A percentile compares a stretch with the other conserved stretches of the same genome.
Evolutionary conservation across 1,140 invertebrate genomes (phyloP).

Genomic region (Notospermus geniculatus): DNA sequence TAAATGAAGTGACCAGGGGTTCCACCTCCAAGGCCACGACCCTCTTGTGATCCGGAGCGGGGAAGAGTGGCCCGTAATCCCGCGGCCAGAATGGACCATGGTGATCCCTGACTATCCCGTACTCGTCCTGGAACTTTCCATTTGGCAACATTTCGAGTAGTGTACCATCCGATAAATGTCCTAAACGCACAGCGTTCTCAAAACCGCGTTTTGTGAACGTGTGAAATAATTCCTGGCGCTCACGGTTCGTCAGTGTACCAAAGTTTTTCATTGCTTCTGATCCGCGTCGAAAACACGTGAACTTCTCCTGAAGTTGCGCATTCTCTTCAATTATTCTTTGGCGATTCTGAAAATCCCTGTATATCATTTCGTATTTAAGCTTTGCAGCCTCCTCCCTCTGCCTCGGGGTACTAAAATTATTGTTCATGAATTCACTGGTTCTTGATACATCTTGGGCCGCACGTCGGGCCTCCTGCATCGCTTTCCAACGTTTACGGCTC

Average conservation of each 20-base stretch:
- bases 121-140: conserved; percentile 46
- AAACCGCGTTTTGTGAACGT: conserved; percentile 46
- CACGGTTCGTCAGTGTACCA: conserved; percentile 11
- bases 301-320: neutral
- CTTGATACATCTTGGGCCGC: neutral
- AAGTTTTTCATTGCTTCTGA: conserved; percentile 11
- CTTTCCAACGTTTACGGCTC: conserved; percentile 31
- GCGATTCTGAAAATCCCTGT: neutral
- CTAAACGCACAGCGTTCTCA: conserved; percentile 35
- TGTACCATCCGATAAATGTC: conserved; percentile 39
- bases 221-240: conserved; percentile 18
- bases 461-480: neutral
- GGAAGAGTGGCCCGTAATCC: conserved; percentile 44
- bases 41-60: conserved; percentile 31
- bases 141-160: conserved; percentile 28
- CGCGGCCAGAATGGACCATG: conserved; percentile 53
- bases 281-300: neutral
- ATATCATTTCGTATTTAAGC: neutral
- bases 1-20: conserved; percentile 1
- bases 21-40: neutral
- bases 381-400: neutral
- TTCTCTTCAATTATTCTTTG: neutral
- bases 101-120: conserved; percentile 41
- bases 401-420: neutral
- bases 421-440: neutral